A percentile compares a stretch with the other conserved stretches of the same genome.
Evolutionary conservation across 2,113 vertebrate species (phyloP).

Genomic region (Alosa alosa): DNA sequence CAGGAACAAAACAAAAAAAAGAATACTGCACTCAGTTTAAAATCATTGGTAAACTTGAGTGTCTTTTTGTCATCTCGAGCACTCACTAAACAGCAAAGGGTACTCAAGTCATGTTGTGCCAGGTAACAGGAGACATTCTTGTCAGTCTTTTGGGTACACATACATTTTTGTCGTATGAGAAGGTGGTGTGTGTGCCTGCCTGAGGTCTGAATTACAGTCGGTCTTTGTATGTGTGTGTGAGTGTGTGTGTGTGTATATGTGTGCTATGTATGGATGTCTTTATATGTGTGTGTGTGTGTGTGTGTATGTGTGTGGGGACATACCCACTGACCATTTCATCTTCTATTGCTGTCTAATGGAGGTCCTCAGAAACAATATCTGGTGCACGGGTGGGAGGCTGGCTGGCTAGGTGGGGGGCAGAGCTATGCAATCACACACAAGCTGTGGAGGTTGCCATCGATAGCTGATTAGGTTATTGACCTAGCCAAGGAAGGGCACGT

Average conservation of each 20-base stretch:
- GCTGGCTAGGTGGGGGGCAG: conserved; percentile 16
- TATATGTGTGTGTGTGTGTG: conserved; percentile 27
- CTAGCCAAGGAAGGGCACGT: conserved; percentile 41
- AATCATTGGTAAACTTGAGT: neutral
- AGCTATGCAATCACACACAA: conserved; percentile 60
- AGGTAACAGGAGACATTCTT: neutral
- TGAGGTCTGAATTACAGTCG: conserved; percentile 50
- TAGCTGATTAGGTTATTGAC: conserved; percentile 80
- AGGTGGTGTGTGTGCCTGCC: conserved; percentile 56
- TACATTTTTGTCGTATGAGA: conserved; percentile 66
- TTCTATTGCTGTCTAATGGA: conserved; percentile 57
- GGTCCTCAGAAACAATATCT: conserved; percentile 60
- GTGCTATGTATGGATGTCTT: conserved; percentile 3
- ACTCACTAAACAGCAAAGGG: neutral
- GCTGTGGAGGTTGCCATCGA: conserved; percentile 65
- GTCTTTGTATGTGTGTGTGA: conserved; percentile 10
- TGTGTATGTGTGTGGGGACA: conserved; percentile 16
- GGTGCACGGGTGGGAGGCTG: neutral
- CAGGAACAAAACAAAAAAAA: neutral
- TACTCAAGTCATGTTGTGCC: conserved; percentile 36
- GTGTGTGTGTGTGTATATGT: conserved; percentile 34
- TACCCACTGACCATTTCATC: conserved; percentile 57
- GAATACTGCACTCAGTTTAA: neutral
- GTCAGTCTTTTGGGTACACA: conserved; percentile 62
- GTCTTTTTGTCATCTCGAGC: conserved; percentile 35